A percentile compares a stretch with the other conserved stretches of the same genome.
phyloP scores from a whole-genome alignment of 30 jellyfish, hydroid and myxozoan genomes.

The Pelagia noctiluca region DNA sequence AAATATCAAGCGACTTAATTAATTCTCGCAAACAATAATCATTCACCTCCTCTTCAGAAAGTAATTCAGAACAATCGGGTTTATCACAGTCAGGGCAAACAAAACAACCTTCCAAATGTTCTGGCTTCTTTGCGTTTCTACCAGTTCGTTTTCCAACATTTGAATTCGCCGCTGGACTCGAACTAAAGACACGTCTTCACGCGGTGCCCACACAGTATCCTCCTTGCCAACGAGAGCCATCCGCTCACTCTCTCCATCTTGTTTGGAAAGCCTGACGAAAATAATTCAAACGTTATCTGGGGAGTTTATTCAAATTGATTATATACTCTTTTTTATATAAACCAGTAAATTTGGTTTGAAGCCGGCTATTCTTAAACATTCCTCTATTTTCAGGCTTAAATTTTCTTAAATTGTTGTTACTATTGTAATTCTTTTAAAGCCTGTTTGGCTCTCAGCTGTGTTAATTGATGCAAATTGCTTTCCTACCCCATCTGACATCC shows the following conservation, averaged over 20 bases:
- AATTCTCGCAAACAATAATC: too few species aligned
- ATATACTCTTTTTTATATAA: too few species aligned
- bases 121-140: conserved; percentile 50
- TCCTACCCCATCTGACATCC: too few species aligned
- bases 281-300: not conserved
- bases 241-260: conserved; percentile 53
- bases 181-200: conserved; percentile 25
- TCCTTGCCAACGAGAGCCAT: conserved; percentile 67
- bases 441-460: too few species aligned
- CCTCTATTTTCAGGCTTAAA: too few species aligned
- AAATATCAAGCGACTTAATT: too few species aligned
- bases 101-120: conserved; percentile 57
- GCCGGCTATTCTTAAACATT: too few species aligned
- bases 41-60: conserved; percentile 47
- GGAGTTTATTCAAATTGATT: too few species aligned
- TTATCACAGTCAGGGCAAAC: conserved; percentile 61
- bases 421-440: too few species aligned
- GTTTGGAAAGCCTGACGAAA: conserved; percentile 10
- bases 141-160: conserved; percentile 69
- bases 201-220: conserved; percentile 34
- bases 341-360: too few species aligned
- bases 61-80: conserved; percentile 54
- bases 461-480: too few species aligned
- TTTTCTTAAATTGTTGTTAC: too few species aligned
- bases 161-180: conserved; percentile 69